phyloP scores from a whole-genome alignment of 1,140 invertebrate genomes.

The Streblospio benedicti region DNA sequence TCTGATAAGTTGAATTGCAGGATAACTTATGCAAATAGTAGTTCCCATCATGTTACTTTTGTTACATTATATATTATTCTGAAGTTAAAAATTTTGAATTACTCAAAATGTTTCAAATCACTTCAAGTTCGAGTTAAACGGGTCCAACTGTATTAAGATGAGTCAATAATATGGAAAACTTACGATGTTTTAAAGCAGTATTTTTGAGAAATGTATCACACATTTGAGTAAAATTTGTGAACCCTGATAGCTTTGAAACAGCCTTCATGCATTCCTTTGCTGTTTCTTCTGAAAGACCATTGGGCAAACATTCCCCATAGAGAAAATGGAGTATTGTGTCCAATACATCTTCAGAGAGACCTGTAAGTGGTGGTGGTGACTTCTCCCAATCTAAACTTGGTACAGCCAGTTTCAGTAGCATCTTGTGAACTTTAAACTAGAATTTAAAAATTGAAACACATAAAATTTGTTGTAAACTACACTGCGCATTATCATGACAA shows the following conservation, averaged over 20 bases:
- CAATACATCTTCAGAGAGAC: constrained; percentile 54
- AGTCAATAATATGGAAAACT: constrained; percentile 25
- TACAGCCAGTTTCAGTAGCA: constrained; percentile 53
- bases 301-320: constrained; percentile 58
- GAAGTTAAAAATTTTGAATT: too few species aligned
- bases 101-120: too few species aligned
- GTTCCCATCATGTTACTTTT: too few species aligned
- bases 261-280: constrained; percentile 52
- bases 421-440: constrained; percentile 57
- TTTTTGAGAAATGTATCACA: constrained; percentile 57
- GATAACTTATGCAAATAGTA: too few species aligned
- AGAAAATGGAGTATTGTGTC: constrained; percentile 56
- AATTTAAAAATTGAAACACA: constrained; percentile 10
- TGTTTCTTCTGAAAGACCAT: constrained; percentile 51
- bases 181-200: constrained; percentile 57
- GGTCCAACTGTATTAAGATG: background rate
- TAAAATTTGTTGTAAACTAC: background rate
- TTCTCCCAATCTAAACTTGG: constrained; percentile 52
- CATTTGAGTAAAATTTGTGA: constrained; percentile 51
- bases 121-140: background rate
- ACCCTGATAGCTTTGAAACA: constrained; percentile 48
- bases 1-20: too few species aligned
- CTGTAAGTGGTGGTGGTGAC: constrained; percentile 43
- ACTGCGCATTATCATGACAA: too few species aligned
- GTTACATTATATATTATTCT: too few species aligned